Conservation (phyloP, 2,797 vertebrate species). For the Tangara arthus region DNA sequence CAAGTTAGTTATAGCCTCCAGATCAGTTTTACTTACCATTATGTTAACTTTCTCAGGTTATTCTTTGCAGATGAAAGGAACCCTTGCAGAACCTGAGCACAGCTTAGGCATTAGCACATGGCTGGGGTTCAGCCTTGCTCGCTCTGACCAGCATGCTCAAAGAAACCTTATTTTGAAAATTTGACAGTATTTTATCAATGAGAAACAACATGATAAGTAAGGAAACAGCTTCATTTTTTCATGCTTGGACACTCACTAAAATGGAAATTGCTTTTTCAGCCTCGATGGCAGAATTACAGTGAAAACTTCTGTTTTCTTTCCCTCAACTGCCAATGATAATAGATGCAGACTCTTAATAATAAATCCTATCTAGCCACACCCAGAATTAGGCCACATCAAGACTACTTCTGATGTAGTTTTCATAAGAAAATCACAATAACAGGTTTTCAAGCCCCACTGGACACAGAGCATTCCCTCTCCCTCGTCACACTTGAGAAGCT, state of each 20-base stretch:
- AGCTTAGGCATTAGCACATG: accelerated
- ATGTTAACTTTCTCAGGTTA: neutral
- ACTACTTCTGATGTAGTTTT: neutral
- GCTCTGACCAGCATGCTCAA: accelerated
- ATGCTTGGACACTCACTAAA: neutral
- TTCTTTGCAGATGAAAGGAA: neutral
- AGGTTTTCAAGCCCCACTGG: neutral
- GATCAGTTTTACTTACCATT: neutral
- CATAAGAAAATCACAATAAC: neutral
- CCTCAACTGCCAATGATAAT: neutral
- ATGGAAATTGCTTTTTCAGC: neutral
- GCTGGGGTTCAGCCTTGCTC: neutral
- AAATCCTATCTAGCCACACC: neutral
- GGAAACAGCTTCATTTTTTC: neutral
- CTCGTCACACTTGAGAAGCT: neutral
- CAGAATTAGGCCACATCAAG: neutral
- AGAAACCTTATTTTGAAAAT: neutral
- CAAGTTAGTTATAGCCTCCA: neutral
- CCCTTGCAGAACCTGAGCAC: neutral
- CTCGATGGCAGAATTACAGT: neutral
- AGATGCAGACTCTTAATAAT: neutral
- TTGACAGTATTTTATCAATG: neutral
- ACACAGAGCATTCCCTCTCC: neutral
- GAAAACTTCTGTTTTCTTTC: neutral
- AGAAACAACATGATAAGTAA: neutral